Evolutionary conservation across 2,113 vertebrate species (phyloP), one percentile per base, ranked within the genome.

Genomic region (Accipiter virgatus): DNA sequence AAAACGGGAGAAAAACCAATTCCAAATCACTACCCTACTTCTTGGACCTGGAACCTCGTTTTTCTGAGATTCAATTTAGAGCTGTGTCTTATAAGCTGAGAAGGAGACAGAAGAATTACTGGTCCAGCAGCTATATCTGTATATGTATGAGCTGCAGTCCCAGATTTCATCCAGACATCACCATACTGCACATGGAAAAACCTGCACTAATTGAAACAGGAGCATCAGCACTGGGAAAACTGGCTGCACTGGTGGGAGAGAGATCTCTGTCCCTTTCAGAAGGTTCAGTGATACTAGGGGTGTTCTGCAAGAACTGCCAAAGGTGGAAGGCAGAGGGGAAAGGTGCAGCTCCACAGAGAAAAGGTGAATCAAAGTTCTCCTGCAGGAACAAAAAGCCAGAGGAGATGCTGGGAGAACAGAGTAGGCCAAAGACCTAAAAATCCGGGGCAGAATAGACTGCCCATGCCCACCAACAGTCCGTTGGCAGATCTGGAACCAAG

Each of bases 31-130:
- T 79, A 73, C 16, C 36, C 36, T 65, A 14, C 31, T 80, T 74
- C n/a, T 88, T 67, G 47, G 71, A 42, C 58, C 34, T 31, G 42
- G 59, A 81, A 86, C 22, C 15, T 83, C 6, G 0, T 56, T 88
- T 88, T 66, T n/a, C 74, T 67, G 71, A 83, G 26, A 63, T n/a
- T 58, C 21, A 27, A 9, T 77, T 85, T 62, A 62, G 29, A 77
- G 34, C 27, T 40, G 0, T 19, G 9, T 31, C 38, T 70, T 83
- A 29, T 3, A 66, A 85, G 19, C 18, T 45, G 48, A 87, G 65
- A 68, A 89, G 47, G 16, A 90, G 73, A 85, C 86, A 94, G 84
- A 91, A 79, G 93, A 89, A 93, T 87, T 75, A 81, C 18, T 82
- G 23, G 77, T 79, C 68, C 61, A 89, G 78, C 86, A 93, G 90